Evolutionary conservation across 2,113 vertebrate species (phyloP).

Genomic region (Myotis lucifugus): DNA sequence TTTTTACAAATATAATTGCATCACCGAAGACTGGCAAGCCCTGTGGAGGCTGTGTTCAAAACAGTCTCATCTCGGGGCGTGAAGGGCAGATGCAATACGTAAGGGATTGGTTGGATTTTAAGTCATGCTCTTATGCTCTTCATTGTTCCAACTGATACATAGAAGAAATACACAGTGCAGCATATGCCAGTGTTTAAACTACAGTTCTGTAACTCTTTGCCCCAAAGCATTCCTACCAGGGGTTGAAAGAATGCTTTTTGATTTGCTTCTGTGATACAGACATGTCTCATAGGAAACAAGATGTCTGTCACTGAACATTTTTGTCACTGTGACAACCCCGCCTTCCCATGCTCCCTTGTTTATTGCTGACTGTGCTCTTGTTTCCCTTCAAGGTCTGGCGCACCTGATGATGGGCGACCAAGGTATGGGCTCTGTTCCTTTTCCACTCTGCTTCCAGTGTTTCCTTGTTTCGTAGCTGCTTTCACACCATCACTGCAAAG

Average conservation of each 20-base stretch:
- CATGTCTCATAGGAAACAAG: conserved; percentile 88
- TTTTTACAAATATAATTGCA: conserved; percentile 73
- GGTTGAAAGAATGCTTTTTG: conserved; percentile 89
- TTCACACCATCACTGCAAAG: conserved; percentile 84
- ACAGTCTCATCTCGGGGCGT: conserved; percentile 58
- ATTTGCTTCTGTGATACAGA: conserved; percentile 88
- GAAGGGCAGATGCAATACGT: conserved; percentile 66
- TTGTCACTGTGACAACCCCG: conserved; percentile 91
- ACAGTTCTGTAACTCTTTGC: conserved; percentile 80
- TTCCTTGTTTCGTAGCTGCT: conserved; percentile 88
- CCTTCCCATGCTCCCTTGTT: conserved; percentile 95
- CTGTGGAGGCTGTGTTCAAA: conserved; percentile 70
- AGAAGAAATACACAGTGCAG: conserved; percentile 77
- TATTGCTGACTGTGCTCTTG: conserved; percentile 99
- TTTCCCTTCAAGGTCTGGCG: conserved; percentile 99
- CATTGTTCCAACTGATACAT: conserved; percentile 63
- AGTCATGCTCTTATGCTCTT: conserved; percentile 78
- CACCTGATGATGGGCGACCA: conserved; percentile 99
- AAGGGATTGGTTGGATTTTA: conserved; percentile 81
- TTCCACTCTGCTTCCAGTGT: conserved; percentile 92
- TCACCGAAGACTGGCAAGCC: conserved; percentile 74
- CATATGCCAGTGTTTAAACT: conserved; percentile 80
- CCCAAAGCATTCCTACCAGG: conserved; percentile 90
- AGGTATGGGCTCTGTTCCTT: conserved; percentile 98
- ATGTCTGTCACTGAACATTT: conserved; percentile 91